Base-by-base conservation (phyloP, 2,113 vertebrate genomes). In the Amazona vittata region DNA sequence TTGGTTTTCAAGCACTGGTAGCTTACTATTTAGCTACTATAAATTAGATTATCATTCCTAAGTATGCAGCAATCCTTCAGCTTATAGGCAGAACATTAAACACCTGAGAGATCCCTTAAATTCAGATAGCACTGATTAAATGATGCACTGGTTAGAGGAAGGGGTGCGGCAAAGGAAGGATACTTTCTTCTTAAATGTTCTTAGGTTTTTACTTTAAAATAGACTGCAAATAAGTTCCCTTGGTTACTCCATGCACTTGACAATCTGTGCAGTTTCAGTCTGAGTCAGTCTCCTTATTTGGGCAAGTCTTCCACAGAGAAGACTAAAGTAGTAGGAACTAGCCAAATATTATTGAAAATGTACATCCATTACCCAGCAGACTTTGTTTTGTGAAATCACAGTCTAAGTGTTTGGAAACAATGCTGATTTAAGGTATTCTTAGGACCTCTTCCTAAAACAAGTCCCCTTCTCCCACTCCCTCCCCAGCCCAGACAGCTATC, bases 241-340 rank as follows among this genome's bases (percentile, higher is more conserved):
- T 92, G 91, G 81, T 94, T 96, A 93, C 86, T 71, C 69, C 11
- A 74, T 68, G 52, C 73, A 57, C 57, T 96, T 79, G 64, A 96
- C 80, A 88, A 92, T 92, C 88, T 82, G 60, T 94, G 89, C 76
- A 82, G 96, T 92, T 95, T 96, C 95, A 90, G 47, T 46, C 44
- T 83, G 73, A 96, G 73, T 94, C 96, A 95, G 83, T 24, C 74
- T 93, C 92, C 93, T 92, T 96, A 96, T 96, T 91, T 94, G 94
- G 89, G 31, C 77, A 96, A 92, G 90, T 82, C 86, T 91, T 96
- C 89, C 83, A 94, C 74, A 89, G 2, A 73, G 83, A 96, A 87
- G 39, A 84, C 83, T 82, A 28, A 89, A 96, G 62, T 68, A 92
- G 81, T 69, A 94, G 74, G 73, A 96, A 95, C 86, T 65, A 91